phyloP scores from a whole-genome alignment of 2,888 invertebrate species.

The Thumatha senex region DNA sequence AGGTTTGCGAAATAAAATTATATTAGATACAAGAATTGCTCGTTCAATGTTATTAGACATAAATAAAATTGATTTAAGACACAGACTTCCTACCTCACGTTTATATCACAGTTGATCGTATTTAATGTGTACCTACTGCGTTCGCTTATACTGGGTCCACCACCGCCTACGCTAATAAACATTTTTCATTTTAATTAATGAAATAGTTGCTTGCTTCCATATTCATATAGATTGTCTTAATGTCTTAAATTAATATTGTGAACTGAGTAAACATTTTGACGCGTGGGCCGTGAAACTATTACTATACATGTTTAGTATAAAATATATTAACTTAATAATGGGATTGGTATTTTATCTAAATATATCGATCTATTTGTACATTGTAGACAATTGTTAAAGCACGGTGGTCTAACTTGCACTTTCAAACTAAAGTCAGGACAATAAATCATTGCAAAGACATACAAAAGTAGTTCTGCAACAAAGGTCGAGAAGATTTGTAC shows the following conservation, averaged over 20 bases:
- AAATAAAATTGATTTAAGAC: conserved; percentile 40
- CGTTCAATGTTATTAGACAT: conserved; percentile 12
- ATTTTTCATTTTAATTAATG: conserved; percentile 63
- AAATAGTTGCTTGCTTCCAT: conserved; percentile 50
- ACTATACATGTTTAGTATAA: conserved; percentile 10
- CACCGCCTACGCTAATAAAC: conserved; percentile 58
- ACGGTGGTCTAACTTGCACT: background rate
- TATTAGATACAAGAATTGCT: background rate
- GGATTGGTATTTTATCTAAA: background rate
- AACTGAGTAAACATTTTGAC: conserved; percentile 27
- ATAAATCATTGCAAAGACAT: conserved; percentile 46
- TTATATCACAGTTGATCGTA: conserved; percentile 50
- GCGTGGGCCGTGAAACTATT: conserved; percentile 29
- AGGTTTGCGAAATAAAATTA: background rate
- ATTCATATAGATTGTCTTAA: conserved; percentile 43
- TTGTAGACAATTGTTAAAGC: background rate
- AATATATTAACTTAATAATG: conserved; percentile 15
- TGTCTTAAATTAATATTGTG: conserved; percentile 42
- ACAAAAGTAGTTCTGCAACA: conserved; percentile 61
- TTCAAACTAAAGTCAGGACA: conserved; percentile 6
- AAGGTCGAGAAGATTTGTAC: conserved; percentile 69
- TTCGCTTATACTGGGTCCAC: conserved; percentile 54
- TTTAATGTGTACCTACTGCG: conserved; percentile 37
- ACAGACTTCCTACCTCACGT: conserved; percentile 43
- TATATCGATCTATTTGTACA: background rate